Conservation (phyloP, 2,797 vertebrate species). For the Aselliscus stoliczkanus region DNA sequence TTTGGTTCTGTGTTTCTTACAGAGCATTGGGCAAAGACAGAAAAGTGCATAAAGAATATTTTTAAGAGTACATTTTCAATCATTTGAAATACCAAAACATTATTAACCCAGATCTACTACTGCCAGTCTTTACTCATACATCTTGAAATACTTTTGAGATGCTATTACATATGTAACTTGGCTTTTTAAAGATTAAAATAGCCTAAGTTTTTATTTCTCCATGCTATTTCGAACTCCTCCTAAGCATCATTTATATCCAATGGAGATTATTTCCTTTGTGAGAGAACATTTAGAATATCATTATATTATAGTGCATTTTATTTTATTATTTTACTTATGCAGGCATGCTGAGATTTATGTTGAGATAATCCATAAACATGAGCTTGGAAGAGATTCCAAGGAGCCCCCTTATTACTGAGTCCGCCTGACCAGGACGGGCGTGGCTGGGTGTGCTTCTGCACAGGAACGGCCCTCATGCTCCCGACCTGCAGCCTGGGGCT, state of each 20-base stretch:
- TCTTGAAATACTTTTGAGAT: neutral
- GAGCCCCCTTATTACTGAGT: rapidly evolving
- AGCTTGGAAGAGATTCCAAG: neutral
- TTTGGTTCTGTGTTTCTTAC: neutral
- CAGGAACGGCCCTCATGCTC: rapidly evolving
- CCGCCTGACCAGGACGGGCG: neutral
- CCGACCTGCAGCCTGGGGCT: rapidly evolving
- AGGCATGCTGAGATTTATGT: neutral
- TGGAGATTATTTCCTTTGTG: neutral
- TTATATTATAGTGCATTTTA: too few species aligned
- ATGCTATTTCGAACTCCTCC: neutral
- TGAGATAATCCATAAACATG: neutral
- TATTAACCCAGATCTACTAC: neutral
- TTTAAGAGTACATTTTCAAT: neutral
- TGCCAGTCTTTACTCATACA: neutral
- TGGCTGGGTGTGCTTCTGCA: rapidly evolving
- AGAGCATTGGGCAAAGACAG: neutral
- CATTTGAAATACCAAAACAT: neutral
- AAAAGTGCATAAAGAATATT: neutral
- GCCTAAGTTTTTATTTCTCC: neutral
- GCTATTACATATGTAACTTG: neutral
- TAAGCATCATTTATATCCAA: neutral
- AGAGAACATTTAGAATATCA: neutral
- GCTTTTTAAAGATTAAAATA: neutral
- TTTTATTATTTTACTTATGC: neutral